Evolutionary conservation across 2,113 vertebrate genomes (phyloP).

Genomic region (Hippocampus comes): DNA sequence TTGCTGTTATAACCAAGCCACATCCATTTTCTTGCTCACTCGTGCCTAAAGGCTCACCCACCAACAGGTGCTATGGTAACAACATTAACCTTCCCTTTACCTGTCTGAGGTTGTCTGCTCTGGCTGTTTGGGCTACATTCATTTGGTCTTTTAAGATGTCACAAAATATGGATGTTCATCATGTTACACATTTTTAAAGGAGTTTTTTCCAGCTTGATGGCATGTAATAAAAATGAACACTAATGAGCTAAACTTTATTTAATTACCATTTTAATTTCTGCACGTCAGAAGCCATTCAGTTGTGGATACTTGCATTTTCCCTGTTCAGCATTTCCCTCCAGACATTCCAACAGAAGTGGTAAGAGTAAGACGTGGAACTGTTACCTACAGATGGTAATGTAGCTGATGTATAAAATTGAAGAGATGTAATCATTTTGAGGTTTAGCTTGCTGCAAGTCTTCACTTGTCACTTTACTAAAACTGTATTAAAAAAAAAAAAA

Average conservation of each 20-base stretch:
- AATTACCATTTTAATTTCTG: not conserved
- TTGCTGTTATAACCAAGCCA: not conserved
- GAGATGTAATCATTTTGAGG: not conserved
- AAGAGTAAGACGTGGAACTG: not conserved
- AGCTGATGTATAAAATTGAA: not conserved
- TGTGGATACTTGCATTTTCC: not conserved
- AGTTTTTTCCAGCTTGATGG: not conserved
- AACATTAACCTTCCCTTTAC: not conserved
- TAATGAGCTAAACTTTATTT: not conserved
- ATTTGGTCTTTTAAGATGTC: not conserved
- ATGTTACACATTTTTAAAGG: not conserved
- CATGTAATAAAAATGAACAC: not conserved
- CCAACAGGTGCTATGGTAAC: not conserved
- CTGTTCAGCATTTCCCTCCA: not conserved
- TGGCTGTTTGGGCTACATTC: not conserved
- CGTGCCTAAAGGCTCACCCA: too few relatives aligned
- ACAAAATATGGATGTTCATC: not conserved
- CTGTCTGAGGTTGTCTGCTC: not conserved
- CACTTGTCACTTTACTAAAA: conserved; percentile 8
- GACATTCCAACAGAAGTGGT: conserved; percentile 10
- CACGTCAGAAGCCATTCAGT: not conserved
- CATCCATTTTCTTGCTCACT: not conserved
- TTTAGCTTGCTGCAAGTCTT: conserved; percentile 5
- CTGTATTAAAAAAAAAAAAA: not conserved
- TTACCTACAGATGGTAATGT: not conserved